phyloP scores from a whole-genome alignment of 2,888 invertebrate species.

The Bellardia pandia region DNA sequence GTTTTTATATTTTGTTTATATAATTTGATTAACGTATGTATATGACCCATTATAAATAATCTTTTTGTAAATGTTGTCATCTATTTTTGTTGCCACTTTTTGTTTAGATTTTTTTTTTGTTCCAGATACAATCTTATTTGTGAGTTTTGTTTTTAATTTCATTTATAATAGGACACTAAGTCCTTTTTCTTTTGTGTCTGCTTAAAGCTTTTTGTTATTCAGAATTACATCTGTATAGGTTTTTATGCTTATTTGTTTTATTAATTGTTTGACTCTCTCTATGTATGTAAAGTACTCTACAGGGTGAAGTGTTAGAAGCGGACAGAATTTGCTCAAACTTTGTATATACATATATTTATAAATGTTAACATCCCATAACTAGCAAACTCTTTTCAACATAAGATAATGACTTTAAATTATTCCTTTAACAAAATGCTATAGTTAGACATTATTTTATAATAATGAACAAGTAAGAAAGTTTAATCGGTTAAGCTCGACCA shows the following conservation, averaged over 20 bases:
- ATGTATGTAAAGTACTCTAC: background rate
- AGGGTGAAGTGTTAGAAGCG: background rate
- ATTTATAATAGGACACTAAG: conserved; percentile 41
- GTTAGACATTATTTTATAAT: too few relatives aligned
- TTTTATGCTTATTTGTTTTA: conserved; percentile 49
- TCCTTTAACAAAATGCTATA: too few relatives aligned
- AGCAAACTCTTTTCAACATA: too few relatives aligned
- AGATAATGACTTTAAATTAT: too few relatives aligned
- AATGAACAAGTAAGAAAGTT: too few relatives aligned
- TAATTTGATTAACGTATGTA: conserved; percentile 64
- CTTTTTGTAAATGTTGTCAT: conserved; percentile 77
- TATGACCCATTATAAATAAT: conserved; percentile 73
- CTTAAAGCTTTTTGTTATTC: background rate
- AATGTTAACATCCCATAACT: too few relatives aligned
- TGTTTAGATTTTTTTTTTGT: conserved; percentile 46
- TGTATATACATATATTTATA: too few relatives aligned
- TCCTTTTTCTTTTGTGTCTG: background rate
- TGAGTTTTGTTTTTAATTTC: conserved; percentile 44
- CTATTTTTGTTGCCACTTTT: conserved; percentile 63
- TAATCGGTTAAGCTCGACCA: too few relatives aligned
- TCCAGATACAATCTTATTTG: conserved; percentile 54
- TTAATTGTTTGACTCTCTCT: conserved; percentile 23
- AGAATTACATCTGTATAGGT: background rate
- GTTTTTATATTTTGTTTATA: conserved; percentile 28
- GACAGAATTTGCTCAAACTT: too few relatives aligned